Percentiles rank a stretch among this genome's conserved stretches.
Conservation (phyloP, 2,113 vertebrate genomes). For the Pollimyrus isidori region DNA sequence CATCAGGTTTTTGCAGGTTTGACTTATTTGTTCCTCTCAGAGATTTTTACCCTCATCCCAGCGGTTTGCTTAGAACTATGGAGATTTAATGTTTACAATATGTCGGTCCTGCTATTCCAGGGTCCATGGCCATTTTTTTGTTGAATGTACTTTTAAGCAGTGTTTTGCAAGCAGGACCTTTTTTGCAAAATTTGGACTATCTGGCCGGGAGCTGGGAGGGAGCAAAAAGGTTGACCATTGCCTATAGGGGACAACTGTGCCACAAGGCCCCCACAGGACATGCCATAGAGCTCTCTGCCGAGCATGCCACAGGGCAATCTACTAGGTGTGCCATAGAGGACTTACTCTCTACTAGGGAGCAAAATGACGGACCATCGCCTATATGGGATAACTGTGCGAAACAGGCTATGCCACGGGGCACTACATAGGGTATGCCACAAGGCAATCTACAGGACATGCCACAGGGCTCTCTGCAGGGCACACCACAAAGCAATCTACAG, state of each 20-base stretch:
- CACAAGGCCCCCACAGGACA: not conserved
- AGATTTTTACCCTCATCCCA: not conserved
- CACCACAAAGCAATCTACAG: too few relatives aligned
- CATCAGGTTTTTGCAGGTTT: not conserved
- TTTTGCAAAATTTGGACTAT: too few relatives aligned
- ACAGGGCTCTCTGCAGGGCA: not conserved
- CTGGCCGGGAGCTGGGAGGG: too few relatives aligned
- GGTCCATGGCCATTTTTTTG: not conserved
- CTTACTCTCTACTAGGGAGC: too few relatives aligned
- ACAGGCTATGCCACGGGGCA: not conserved
- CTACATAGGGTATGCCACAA: not conserved
- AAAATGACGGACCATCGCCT: too few relatives aligned
- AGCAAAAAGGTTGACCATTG: not conserved
- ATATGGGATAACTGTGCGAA: not conserved
- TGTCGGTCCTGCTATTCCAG: not conserved
- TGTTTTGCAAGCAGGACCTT: not conserved
- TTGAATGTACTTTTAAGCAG: not conserved
- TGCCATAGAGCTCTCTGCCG: not conserved
- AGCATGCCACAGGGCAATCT: rapidly evolving
- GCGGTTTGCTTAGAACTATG: not conserved
- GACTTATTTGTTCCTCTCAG: not conserved
- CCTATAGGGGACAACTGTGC: not conserved
- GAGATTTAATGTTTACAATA: not conserved
- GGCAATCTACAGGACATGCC: too few relatives aligned
- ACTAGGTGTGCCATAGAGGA: rapidly evolving